Evolutionary conservation across 2,797 vertebrate species (phyloP).

Genomic region (Sternarchorhynchus goeldii): DNA sequence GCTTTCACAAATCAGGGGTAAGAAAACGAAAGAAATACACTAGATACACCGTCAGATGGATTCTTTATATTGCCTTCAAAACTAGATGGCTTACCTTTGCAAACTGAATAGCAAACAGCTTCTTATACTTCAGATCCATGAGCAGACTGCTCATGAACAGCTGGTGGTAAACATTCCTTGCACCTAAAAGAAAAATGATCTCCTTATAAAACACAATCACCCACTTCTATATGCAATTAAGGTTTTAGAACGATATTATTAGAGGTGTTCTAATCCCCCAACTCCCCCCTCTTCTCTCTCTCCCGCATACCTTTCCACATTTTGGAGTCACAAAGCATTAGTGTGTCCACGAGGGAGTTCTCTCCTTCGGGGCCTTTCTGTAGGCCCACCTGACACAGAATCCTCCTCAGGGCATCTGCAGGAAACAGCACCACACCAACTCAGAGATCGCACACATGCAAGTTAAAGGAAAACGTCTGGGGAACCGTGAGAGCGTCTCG

Average conservation of each 20-base stretch:
- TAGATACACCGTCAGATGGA: neutral
- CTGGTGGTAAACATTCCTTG: constrained; percentile 94
- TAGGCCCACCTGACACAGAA: constrained; percentile 92
- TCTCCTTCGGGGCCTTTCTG: constrained; percentile 86
- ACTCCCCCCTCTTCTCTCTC: too few species aligned
- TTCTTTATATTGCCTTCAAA: neutral
- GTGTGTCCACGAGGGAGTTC: constrained; percentile 87
- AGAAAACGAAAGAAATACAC: neutral
- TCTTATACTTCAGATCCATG: constrained; percentile 98
- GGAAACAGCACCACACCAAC: neutral
- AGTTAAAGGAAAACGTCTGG: neutral
- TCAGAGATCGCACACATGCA: neutral
- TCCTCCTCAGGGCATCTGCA: constrained; percentile 88
- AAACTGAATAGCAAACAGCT: constrained; percentile 91
- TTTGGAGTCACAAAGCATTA: constrained; percentile 95
- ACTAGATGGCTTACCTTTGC: constrained; percentile 84
- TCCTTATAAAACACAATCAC: neutral
- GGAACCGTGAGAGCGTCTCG: neutral
- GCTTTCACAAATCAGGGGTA: neutral
- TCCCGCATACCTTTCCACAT: constrained; percentile 91
- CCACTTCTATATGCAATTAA: neutral
- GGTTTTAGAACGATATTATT: neutral
- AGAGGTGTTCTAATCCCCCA: neutral
- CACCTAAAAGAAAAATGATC: constrained; percentile 73
- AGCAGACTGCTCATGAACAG: constrained; percentile 97